Conservation (phyloP, 1,140 invertebrate species). For the Scaptomyza montana region DNA sequence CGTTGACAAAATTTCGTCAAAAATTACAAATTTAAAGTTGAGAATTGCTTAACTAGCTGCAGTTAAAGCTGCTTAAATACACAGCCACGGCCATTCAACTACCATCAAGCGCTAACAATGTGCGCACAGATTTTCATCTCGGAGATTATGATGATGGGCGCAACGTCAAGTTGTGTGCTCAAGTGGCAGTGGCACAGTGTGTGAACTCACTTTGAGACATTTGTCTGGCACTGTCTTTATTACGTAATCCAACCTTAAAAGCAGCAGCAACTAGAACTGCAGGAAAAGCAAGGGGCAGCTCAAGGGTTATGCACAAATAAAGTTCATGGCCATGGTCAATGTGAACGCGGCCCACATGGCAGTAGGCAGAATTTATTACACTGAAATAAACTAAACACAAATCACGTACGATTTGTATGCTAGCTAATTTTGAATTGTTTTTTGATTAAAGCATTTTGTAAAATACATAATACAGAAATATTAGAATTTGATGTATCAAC, state of each 20-base stretch:
- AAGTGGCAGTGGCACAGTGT: constrained; percentile 19
- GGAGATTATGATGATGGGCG: constrained; percentile 20
- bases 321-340: constrained; percentile 75
- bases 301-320: constrained; percentile 33
- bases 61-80: constrained; percentile 22
- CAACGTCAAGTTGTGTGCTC: constrained; percentile 16
- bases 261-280: background rate
- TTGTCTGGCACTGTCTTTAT: constrained; percentile 68
- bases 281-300: background rate
- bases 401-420: too few species aligned
- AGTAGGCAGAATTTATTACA: background rate
- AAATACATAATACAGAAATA: too few species aligned
- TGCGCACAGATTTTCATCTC: constrained; percentile 12
- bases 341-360: constrained; percentile 58
- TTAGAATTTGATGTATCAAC: too few species aligned
- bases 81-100: constrained; percentile 9
- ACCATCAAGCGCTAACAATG: background rate
- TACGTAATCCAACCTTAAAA: constrained; percentile 40
- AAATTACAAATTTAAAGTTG: constrained; percentile 34
- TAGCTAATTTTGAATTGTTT: too few species aligned
- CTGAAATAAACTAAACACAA: background rate
- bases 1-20: constrained; percentile 10
- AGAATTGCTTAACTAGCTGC: constrained; percentile 32
- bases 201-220: constrained; percentile 69
- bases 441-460: too few species aligned